Base-by-base conservation (phyloP, 2,113 vertebrate genomes). In the Cololabis saira region DNA sequence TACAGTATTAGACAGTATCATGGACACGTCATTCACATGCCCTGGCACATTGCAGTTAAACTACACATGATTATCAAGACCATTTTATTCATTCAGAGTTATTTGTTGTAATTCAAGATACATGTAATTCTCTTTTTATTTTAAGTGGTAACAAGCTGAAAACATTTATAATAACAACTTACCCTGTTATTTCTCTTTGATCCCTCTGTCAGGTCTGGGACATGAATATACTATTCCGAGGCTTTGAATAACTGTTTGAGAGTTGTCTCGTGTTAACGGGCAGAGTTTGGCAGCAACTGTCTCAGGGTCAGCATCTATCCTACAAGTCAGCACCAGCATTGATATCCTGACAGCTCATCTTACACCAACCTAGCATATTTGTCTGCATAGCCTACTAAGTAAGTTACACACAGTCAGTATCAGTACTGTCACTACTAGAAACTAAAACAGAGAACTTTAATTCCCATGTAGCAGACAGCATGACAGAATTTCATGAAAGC, bases 311-410 rank as follows among this genome's bases (percentile, higher is more conserved):
- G 81, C 80, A 83, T 80, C 70, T 80, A 73, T 84, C 69, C 58
- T 83, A 61, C 77, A 43, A 51, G 75, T 90, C 85, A 90, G 86
- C 84, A 83, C n/a, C 58, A 68, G 57, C 61, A 15, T 3, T 51
- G 63, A 68, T 59, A 78, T 42, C 54, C 37, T 54, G 43, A 44
- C 17, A 21, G 56, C 81, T 86, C 83, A 68, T 24, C 47, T 89
- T 82, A 65, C 81, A 37, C 33, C 10, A 9, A 37, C 33, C 10
- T 37, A 37, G 33, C 33, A 9, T 37, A 37, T 37, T 37, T 11
- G 33, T 37, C 10, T 37, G 33, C 33, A 37, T 37, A 37, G 33
- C 33, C 10, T 37, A 11, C 10, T 37, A 37, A 37, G 33, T 3
- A 9, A 37, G 33, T 37, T 37, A 11, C 33, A 37, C 10, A 11